A percentile compares a stretch with the other conserved stretches of the same genome.
phyloP scores from a whole-genome alignment of 2,797 vertebrate genomes.

The Ptychobarbus kaznakovi region DNA sequence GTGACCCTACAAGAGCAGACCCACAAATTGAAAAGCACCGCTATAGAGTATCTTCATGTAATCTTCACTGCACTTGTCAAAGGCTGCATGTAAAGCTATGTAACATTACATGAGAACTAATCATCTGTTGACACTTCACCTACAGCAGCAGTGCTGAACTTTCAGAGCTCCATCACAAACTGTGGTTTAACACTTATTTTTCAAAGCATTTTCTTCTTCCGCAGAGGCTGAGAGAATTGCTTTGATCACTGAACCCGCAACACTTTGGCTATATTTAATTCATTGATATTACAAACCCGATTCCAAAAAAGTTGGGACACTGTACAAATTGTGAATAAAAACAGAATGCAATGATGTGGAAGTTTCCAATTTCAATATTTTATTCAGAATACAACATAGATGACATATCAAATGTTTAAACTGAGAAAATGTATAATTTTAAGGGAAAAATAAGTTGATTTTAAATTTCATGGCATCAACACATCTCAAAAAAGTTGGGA shows the following conservation, averaged over 20 bases:
- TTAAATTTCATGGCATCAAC: no score
- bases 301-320: no score
- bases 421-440: no score
- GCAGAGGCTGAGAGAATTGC: slow-evolving; percentile 3
- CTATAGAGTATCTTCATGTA: slow-evolving; percentile 5
- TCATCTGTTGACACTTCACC: not conserved
- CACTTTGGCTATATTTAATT: slow-evolving; percentile 71
- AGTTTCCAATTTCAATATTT: no score
- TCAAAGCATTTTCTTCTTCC: not conserved
- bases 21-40: not conserved
- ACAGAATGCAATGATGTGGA: no score
- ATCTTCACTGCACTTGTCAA: not conserved
- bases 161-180: slow-evolving; percentile 6
- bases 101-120: not conserved
- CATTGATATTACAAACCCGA: slow-evolving; percentile 75
- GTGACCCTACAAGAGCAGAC: not conserved
- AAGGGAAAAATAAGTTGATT: no score
- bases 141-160: not conserved
- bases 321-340: no score
- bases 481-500: no score
- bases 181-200: slow-evolving; percentile 3
- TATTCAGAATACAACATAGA: no score
- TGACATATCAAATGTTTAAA: no score
- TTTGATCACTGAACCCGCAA: slow-evolving; percentile 22
- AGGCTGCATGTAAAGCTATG: not conserved